Conservation (phyloP, 2,888 invertebrate genomes). For the Acleris laterana region DNA sequence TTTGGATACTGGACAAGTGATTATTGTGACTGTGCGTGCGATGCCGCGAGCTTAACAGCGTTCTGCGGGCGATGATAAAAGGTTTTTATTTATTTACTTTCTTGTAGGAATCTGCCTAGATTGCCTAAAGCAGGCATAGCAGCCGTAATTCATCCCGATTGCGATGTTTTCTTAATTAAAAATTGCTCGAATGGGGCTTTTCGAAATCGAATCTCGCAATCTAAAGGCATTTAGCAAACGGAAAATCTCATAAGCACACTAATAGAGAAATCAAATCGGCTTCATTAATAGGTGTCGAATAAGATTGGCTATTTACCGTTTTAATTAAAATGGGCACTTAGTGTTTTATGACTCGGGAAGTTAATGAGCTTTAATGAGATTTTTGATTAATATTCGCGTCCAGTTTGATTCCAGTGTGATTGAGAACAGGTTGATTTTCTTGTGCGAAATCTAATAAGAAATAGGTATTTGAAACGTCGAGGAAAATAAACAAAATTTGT, state of each 20-base stretch:
- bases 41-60: slow-evolving; percentile 80
- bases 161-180: background rate
- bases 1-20: slow-evolving; percentile 81
- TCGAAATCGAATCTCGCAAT: background rate
- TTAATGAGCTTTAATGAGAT: slow-evolving; percentile 34
- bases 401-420: slow-evolving; percentile 16
- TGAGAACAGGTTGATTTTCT: slow-evolving; percentile 16
- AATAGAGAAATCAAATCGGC: background rate
- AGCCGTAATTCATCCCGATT: background rate
- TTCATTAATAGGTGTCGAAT: slow-evolving; percentile 1
- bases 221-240: background rate
- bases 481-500: too few relatives aligned
- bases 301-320: slow-evolving; percentile 5
- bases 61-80: slow-evolving; percentile 83
- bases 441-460: slow-evolving; percentile 29
- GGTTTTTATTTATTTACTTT: slow-evolving; percentile 74
- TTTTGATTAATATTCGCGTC: slow-evolving; percentile 30
- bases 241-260: slow-evolving; percentile 1
- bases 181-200: background rate
- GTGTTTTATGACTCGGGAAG: slow-evolving; percentile 30
- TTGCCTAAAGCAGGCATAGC: background rate
- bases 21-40: slow-evolving; percentile 78
- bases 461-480: background rate
- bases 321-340: slow-evolving; percentile 25
- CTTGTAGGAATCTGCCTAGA: slow-evolving; percentile 58